Evolutionary conservation across 2,888 invertebrate species (phyloP), one percentile per base, ranked within the genome.

Genomic region (Melangyna quadrimaculata): DNA sequence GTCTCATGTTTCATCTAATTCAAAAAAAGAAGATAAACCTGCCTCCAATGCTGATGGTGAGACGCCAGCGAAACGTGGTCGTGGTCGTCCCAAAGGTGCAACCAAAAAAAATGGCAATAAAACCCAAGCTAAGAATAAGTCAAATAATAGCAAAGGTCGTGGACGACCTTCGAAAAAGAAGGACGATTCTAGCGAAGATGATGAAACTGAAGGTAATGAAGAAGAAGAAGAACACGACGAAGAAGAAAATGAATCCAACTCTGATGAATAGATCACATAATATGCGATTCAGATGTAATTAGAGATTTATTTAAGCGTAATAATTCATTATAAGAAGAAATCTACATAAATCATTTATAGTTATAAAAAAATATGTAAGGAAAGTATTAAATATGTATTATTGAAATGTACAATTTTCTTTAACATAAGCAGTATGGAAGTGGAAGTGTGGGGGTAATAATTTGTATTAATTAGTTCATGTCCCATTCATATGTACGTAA

Each of bases 11-110:
- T 92, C 91, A 73, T 73, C 86, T 9, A 86, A 86, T 24, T 89
- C 93, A 27, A 92, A 92, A 87, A 94, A 94, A 90, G 94, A 94
- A 89, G 93, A 93, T n/a, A 92, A 93, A 80, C 63, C 77, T 12
- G 93, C 93, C 88, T 93, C 93, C 14, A 93, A 93, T 10, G 93
- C 93, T 90, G 94, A 94, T 88, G 93, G 93, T 83, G 93, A 93
- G 83, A 93, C 93, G 72, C 92, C 92, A 89, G 93, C 92, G 61
- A 94, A 94, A 91, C 91, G 94, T 90, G 94, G 94, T 24, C 91
- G 94, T 89, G 94, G 94, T 87, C 92, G 94, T 88, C 94, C 94
- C 27, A 94, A 94, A 88, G 94, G 94, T 43, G 92, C 94, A 27
- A 93, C 93, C 90, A 94, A 94, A 90, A 94, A 93, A 90, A 88